Conservation (phyloP, 2,888 invertebrate genomes). For the Odontocolon sp. region DNA sequence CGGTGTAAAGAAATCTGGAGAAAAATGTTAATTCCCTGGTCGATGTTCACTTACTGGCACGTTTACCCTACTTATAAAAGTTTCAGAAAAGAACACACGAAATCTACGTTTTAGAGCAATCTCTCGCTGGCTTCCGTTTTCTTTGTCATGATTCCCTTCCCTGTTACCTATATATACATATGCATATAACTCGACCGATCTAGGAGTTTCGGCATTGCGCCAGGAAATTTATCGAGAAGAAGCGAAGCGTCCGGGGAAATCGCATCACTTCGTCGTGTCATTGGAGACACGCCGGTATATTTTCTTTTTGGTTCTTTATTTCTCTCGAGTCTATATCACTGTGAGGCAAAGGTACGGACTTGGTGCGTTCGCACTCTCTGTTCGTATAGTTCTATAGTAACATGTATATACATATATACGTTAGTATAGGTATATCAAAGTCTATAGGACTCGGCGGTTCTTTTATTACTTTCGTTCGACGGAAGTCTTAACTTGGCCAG, state of each 20-base stretch:
- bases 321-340: slow-evolving; percentile 17
- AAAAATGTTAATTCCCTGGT: no score
- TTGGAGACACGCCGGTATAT: slow-evolving; percentile 40
- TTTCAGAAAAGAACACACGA: no score
- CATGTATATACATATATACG: no score
- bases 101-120: no score
- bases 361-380: not conserved
- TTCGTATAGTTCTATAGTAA: slow-evolving; percentile 5
- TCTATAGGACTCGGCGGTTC: slow-evolving; percentile 8
- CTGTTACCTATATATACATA: no score
- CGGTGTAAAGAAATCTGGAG: no score
- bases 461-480: slow-evolving; percentile 59
- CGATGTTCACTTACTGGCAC: no score
- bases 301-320: slow-evolving; percentile 13
- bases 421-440: no score
- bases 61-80: no score
- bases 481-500: slow-evolving; percentile 59
- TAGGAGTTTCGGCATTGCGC: slow-evolving; percentile 52
- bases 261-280: slow-evolving; percentile 48
- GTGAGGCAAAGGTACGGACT: not conserved
- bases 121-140: slow-evolving; percentile 2
- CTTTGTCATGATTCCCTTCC: no score
- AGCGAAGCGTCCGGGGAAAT: slow-evolving; percentile 37
- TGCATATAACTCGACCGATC: no score
- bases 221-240: slow-evolving; percentile 59